A percentile compares a stretch with the other conserved stretches of the same genome.
These are phyloP conservation scores for Otis tarda DNA, from an alignment of 2,113 vertebrate genomes.

Conservation along the genomic window DNA sequence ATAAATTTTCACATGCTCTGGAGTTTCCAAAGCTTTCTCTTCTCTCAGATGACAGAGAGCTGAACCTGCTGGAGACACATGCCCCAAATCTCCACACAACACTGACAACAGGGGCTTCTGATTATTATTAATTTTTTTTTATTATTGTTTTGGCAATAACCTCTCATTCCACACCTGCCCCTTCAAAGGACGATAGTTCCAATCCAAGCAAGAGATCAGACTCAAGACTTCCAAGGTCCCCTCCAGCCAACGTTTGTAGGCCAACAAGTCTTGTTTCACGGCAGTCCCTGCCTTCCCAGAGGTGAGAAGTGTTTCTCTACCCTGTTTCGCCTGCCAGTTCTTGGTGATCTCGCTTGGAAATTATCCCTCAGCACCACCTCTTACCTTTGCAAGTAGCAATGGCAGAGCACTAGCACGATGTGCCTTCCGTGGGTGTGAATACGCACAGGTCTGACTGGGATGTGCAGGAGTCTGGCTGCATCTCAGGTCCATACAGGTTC, in stretches of 20 bases:
- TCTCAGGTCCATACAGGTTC: neutral
- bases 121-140: too few species aligned
- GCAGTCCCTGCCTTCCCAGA: neutral
- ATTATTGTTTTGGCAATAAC: neutral
- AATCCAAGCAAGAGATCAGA: neutral
- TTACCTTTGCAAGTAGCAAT: neutral
- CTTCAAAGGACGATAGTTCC: neutral
- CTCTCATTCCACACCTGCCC: neutral
- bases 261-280: neutral
- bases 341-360: neutral
- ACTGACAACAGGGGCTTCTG: neutral
- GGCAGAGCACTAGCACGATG: neutral
- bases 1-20: neutral
- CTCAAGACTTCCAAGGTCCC: neutral
- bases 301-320: neutral
- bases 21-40: neutral
- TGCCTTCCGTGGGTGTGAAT: neutral
- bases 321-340: neutral
- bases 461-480: neutral
- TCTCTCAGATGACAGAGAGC: neutral
- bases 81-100: neutral
- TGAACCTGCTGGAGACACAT: neutral
- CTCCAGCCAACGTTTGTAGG: neutral
- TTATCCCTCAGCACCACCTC: neutral
- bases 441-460: neutral